Evolutionary conservation across 1,140 invertebrate species (phyloP).

Genomic region (Neodiprion fabricii): DNA sequence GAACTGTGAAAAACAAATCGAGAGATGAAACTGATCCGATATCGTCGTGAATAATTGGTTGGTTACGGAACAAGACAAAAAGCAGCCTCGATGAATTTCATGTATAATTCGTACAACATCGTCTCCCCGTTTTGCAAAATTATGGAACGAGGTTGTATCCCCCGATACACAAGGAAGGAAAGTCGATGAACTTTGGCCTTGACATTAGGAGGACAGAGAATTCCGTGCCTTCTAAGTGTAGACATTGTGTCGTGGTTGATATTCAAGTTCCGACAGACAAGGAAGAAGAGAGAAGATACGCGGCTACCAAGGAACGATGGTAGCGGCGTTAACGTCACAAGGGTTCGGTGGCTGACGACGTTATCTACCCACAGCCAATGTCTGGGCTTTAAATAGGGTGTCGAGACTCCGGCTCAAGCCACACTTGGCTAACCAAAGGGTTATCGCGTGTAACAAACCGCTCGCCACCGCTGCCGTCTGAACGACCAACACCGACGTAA

Average conservation of each 20-base stretch:
- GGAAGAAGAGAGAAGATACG: not conserved
- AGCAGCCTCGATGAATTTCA: no score
- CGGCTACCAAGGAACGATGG: constrained; percentile 14
- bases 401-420: constrained; percentile 1
- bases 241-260: constrained; percentile 40
- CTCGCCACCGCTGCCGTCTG: not conserved
- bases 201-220: not conserved
- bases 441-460: constrained; percentile 12
- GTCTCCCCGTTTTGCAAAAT: no score
- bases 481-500: not conserved
- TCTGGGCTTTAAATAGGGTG: constrained; percentile 20
- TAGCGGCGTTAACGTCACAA: constrained; percentile 43
- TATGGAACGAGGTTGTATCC: no score
- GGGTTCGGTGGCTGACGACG: constrained; percentile 28
- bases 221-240: not conserved
- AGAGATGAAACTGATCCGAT: no score
- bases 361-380: constrained; percentile 31
- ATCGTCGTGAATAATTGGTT: no score
- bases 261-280: constrained; percentile 44
- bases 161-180: not conserved
- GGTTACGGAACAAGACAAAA: no score
- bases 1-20: no score
- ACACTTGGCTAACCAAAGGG: constrained; percentile 12
- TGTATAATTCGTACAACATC: no score
- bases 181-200: constrained; percentile 1